A percentile compares a stretch with the other conserved stretches of the same genome.
These are phyloP conservation scores for Xenops minutus DNA, from an alignment of 2,797 vertebrate genomes.

Conservation along the genomic window DNA sequence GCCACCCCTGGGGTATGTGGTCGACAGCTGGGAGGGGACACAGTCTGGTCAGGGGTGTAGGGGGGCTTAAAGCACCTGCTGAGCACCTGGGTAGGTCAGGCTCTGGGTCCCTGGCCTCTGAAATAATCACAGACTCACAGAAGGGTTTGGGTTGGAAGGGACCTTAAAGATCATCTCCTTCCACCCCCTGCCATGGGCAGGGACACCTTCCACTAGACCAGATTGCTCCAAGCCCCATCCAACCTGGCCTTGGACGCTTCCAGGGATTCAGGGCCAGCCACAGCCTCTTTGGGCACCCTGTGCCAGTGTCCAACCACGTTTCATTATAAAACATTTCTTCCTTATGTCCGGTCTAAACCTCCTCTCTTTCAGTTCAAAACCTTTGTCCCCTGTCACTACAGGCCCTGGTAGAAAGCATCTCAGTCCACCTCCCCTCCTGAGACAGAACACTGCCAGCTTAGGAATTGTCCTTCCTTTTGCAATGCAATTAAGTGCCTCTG, in stretches of 20 bases:
- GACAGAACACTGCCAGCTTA: not conserved
- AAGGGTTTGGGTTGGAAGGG: not conserved
- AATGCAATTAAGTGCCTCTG: not conserved
- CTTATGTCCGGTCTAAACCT: not conserved
- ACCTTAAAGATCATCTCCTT: not conserved
- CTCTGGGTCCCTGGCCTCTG: not conserved
- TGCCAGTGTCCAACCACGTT: not conserved
- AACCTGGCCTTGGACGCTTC: not conserved
- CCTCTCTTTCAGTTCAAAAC: not conserved
- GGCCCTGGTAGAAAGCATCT: not conserved
- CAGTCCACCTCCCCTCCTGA: not conserved
- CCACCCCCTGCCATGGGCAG: not conserved
- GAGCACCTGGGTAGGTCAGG: not conserved
- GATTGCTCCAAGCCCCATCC: not conserved
- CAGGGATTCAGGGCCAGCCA: not conserved
- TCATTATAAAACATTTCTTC: not conserved
- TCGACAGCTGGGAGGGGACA: accelerated
- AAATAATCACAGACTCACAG: not conserved
- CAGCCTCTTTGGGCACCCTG: not conserved
- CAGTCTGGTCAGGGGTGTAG: accelerated
- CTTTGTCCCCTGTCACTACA: not conserved
- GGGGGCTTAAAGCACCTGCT: not conserved
- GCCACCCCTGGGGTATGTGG: constrained; percentile 80
- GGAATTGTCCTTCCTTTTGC: not conserved
- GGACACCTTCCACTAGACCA: not conserved